Base-by-base conservation (phyloP, 2,888 invertebrate species). In the Steinernema carpocapsae region DNA sequence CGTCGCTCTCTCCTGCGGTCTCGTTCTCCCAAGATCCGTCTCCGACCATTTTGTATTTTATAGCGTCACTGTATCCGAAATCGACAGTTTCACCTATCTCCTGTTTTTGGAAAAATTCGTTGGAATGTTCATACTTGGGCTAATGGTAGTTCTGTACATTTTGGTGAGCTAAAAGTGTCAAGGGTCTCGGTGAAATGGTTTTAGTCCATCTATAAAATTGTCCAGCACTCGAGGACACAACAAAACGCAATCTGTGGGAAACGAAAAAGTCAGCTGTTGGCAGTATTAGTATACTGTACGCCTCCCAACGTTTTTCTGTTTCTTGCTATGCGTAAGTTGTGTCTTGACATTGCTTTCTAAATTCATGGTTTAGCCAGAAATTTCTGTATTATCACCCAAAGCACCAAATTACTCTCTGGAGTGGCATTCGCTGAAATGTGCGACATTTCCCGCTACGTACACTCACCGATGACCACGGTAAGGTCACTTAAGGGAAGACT, bases 381-480 rank as follows among this genome's bases (percentile, higher is more conserved):
- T 19, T 26, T 64, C 32, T 64, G 64, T 17, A 64, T 64, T 32
- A 17, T 64, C 26, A 6, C 26, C 17, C 29, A 26, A 6, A 32
- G 32, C 48, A 48, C 48, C 48, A 19, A 19, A 4, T 14, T 48
- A 4, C 4, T 48, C 32, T 32, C 17, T 17, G 32, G 64, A 1
- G 32, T 17, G 3, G 17, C 22, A 22, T 6, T 56, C 6, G 12
- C 29, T 1, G 17, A 26, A 6, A 17, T 14, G 32, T 64, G 64
- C 32, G n/a, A 32, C 12, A n/a, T 37, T 12, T 17, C 32, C 17
- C 24, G 32, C 6, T 17, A 64, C 10, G 14, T 64, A 10, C 64
- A 64, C 32, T 64, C 64, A 3, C 64, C 64, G 12, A 37, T 64
- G 32, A 64, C 64, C 3, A 64, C 64, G 32, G 64, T 64, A 64